phyloP scores from a whole-genome alignment of 2,113 vertebrate species.

The Platichthys stellatus region DNA sequence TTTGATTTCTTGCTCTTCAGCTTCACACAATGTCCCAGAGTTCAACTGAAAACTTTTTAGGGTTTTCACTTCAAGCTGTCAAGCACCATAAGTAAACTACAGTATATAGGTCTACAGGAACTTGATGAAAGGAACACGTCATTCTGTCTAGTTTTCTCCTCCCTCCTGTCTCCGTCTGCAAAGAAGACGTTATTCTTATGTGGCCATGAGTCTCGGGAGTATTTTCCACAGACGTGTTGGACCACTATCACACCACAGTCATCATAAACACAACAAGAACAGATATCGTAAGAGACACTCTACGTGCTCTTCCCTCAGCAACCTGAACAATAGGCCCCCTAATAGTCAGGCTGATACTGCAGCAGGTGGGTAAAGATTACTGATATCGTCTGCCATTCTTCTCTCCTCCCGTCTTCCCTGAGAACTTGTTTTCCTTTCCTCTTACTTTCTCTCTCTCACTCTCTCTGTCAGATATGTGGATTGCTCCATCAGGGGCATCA shows the following conservation, averaged over 20 bases:
- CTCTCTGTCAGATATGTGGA: slow-evolving; percentile 58
- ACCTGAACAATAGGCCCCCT: slow-evolving; percentile 33
- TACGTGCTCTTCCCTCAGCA: slow-evolving; percentile 23
- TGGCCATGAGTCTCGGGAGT: slow-evolving; percentile 11
- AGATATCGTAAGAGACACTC: slow-evolving; percentile 16
- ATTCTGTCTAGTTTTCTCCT: neutral
- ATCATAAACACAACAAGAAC: slow-evolving; percentile 31
- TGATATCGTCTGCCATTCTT: slow-evolving; percentile 48
- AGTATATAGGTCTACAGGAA: slow-evolving; percentile 3
- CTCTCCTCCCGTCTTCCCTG: slow-evolving; percentile 31
- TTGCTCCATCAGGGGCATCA: slow-evolving; percentile 57
- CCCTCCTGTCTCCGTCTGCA: neutral
- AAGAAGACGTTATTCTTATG: neutral
- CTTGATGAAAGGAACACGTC: neutral
- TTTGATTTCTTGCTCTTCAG: slow-evolving; percentile 16
- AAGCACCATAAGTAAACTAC: neutral
- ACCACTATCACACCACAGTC: slow-evolving; percentile 16
- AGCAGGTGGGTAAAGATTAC: slow-evolving; percentile 58
- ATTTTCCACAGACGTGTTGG: slow-evolving; percentile 25
- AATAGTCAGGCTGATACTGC: slow-evolving; percentile 50
- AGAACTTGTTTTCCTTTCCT: slow-evolving; percentile 45
- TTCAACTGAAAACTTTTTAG: neutral
- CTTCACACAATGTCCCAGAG: slow-evolving; percentile 16
- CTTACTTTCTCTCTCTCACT: slow-evolving; percentile 13
- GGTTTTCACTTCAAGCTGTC: too few relatives aligned